Evolutionary conservation across 1,140 invertebrate species (phyloP).

Genomic region (Melitaea cinxia): DNA sequence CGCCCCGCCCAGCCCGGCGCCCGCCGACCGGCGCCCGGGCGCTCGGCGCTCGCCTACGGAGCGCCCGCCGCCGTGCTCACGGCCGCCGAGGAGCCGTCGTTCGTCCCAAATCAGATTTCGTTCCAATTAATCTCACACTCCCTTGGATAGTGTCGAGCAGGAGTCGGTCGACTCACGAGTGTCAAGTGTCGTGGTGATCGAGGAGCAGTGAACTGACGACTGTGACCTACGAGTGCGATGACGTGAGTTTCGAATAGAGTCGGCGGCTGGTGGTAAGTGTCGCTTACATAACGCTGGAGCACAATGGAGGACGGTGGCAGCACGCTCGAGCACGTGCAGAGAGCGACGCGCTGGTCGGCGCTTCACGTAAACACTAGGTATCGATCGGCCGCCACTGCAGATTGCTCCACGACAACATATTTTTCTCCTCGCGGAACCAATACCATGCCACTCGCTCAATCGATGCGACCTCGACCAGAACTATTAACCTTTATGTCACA

Average conservation of each 20-base stretch:
- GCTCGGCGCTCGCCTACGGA: not conserved
- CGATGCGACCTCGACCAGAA: conserved; percentile 21
- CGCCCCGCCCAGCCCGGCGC: conserved; percentile 1
- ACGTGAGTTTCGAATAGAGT: conserved; percentile 14
- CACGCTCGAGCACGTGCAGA: not conserved
- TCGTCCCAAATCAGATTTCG: conserved; percentile 4
- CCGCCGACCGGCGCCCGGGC: not conserved
- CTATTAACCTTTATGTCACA: conserved; percentile 22
- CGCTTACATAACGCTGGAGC: conserved; percentile 18
- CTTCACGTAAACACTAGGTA: conserved; percentile 35
- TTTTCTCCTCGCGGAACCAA: conserved; percentile 35
- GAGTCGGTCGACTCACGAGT: not conserved
- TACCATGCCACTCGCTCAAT: conserved; percentile 17
- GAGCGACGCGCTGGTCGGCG: not conserved
- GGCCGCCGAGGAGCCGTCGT: not conserved
- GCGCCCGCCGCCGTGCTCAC: conserved; percentile 5
- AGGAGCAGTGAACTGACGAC: not conserved
- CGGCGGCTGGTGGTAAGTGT: not conserved
- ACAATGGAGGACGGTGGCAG: not conserved
- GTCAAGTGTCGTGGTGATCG: not conserved
- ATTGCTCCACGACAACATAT: conserved; percentile 35
- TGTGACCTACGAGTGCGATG: conserved; percentile 6
- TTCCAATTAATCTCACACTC: not conserved
- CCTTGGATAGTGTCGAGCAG: not conserved
- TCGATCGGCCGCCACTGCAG: conserved; percentile 33